Evolutionary conservation across 2,797 vertebrate genomes (phyloP), one percentile per base, ranked within the genome.

Genomic region (Anas acuta): DNA sequence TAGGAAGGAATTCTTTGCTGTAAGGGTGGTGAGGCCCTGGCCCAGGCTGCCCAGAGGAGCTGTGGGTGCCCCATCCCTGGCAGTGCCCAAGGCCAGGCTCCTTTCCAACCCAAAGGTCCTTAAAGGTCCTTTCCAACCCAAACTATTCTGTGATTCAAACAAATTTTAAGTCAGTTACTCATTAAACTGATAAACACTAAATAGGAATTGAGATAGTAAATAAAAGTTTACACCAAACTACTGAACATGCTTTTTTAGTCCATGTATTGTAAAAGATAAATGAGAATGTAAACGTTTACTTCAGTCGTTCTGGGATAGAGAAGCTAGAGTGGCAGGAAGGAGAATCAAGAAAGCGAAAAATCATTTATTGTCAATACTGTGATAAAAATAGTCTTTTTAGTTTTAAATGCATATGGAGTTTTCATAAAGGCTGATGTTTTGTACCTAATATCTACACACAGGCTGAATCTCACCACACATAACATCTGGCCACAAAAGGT

Each of bases 401-500:
- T 89, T 86, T 90, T 81, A 39, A 91, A 76, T 54, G 49, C 9
- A 6, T 20, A 39, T 2, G 28, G 81, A 90, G 10, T 43, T 79
- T 75, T 82, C 37, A 8, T 37, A 16, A 57, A 41, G 56, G 30
- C 49, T 22, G 53, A 9, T 70, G 32, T 21, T 2, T 0, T 28
- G 0, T 54, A 94, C 94, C 79, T 98, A 98, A 87, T 98, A 97
- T 62, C 92, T 98, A 58, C 99, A 99, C 15, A 93, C 96, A 21
- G 98, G 98, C 3, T 98, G 97, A 9, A 97, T 82, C 6, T 73
- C 28, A 32, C 98, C 98, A 78, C 99, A 99, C 61, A 98, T 51
- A 15, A 98, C 97, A 56, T 98, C 97, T 25, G 98, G 99, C 98
- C 98, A 99, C 14, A 99, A 25, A 58, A 98, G 92, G 35, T 98